Percentiles rank a stretch among this genome's conserved stretches.
Conservation (phyloP, 2,888 invertebrate genomes). For the Phyllotreta cruciferae region DNA sequence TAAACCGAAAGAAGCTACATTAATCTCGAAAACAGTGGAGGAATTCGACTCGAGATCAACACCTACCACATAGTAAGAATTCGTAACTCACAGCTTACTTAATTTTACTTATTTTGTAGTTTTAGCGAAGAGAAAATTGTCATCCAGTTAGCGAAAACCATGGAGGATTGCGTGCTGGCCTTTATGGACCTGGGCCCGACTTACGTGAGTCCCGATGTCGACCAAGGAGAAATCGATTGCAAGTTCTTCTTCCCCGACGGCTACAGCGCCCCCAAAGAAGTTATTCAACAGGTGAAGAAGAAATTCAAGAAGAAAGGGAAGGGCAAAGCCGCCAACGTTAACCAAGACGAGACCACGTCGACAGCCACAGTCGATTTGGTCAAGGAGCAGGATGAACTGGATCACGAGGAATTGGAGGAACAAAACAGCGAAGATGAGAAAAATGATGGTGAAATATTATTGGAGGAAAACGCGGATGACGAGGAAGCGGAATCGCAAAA, state of each 20-base stretch:
- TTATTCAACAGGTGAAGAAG: constrained; percentile 61
- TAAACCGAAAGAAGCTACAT: constrained; percentile 65
- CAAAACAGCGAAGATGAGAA: constrained; percentile 46
- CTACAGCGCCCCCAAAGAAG: constrained; percentile 65
- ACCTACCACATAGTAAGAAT: constrained; percentile 64
- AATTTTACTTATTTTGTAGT: constrained; percentile 28
- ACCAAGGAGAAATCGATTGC: constrained; percentile 70
- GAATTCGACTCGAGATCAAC: constrained; percentile 66
- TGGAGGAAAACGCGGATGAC: constrained; percentile 38
- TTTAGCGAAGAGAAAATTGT: constrained; percentile 73
- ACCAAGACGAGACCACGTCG: constrained; percentile 39
- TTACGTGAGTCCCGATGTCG: constrained; percentile 72
- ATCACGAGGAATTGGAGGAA: constrained; percentile 40
- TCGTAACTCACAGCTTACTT: neutral
- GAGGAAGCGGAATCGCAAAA: constrained; percentile 40
- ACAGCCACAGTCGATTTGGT: constrained; percentile 34
- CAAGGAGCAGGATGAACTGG: constrained; percentile 37
- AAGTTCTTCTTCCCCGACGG: constrained; percentile 73
- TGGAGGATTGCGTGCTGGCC: constrained; percentile 68
- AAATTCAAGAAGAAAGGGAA: constrained; percentile 62
- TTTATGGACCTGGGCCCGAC: constrained; percentile 72
- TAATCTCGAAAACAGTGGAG: constrained; percentile 69
- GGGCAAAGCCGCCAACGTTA: constrained; percentile 34
- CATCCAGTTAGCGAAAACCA: constrained; percentile 70
- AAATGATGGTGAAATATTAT: constrained; percentile 42